These are phyloP conservation scores for Apodemia hepburni DNA, from an alignment of 2,888 invertebrate genomes.

Conservation along the genomic window DNA sequence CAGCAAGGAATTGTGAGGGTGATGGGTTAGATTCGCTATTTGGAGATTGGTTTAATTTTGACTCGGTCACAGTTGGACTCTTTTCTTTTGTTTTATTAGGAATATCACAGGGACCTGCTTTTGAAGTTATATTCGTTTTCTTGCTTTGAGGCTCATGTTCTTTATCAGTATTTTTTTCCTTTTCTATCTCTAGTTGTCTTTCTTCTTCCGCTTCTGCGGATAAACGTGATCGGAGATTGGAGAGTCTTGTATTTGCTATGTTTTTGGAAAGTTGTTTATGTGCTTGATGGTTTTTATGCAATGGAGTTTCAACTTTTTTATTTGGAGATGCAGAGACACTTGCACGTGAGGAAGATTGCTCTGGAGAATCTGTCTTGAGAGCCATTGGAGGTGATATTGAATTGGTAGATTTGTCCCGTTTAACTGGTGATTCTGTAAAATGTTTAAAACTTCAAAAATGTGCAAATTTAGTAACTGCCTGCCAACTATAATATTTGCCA, in stretches of 20 bases:
- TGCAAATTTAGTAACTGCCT: no score
- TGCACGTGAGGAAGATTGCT: slow-evolving; percentile 25
- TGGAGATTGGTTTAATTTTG: slow-evolving; percentile 52
- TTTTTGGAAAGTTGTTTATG: slow-evolving; percentile 43
- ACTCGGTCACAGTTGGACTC: slow-evolving; percentile 49
- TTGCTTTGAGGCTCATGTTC: slow-evolving; percentile 24
- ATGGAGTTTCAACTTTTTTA: slow-evolving; percentile 34
- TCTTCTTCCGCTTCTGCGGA: slow-evolving; percentile 42
- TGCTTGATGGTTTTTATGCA: not conserved
- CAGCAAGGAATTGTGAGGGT: slow-evolving; percentile 68
- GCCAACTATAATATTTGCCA: no score
- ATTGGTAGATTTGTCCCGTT: slow-evolving; percentile 26
- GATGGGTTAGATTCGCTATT: slow-evolving; percentile 59
- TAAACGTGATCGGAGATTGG: slow-evolving; percentile 48
- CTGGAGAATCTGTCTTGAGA: slow-evolving; percentile 14
- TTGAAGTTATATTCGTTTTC: slow-evolving; percentile 39
- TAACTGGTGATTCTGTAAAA: slow-evolving; percentile 36
- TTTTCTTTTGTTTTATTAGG: slow-evolving; percentile 40
- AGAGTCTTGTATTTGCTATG: slow-evolving; percentile 50
- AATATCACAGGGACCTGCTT: slow-evolving; percentile 37
- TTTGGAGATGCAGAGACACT: slow-evolving; percentile 30
- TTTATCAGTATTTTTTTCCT: slow-evolving; percentile 8
- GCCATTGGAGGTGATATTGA: slow-evolving; percentile 21
- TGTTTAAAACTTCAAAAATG: not conserved
- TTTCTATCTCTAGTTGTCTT: slow-evolving; percentile 3